Conservation (phyloP, 2,888 invertebrate species). For the Ceramica pisi region DNA sequence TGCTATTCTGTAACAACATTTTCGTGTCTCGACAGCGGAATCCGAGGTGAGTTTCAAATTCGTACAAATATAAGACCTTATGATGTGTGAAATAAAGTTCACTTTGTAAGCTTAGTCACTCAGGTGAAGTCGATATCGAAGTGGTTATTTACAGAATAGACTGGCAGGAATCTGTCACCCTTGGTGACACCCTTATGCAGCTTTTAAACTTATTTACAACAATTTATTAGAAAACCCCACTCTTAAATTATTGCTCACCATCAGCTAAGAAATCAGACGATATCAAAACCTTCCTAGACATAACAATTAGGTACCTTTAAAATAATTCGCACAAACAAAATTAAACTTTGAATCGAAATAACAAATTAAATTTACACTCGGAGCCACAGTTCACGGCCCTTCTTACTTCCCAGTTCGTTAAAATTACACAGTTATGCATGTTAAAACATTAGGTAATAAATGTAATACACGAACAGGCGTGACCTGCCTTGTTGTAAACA, state of each 20-base stretch:
- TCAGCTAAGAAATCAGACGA: background rate
- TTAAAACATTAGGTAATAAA: conserved; percentile 27
- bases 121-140: too few species aligned
- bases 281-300: background rate
- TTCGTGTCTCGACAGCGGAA: too few species aligned
- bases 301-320: background rate
- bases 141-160: too few species aligned
- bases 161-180: background rate
- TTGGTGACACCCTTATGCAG: too few species aligned
- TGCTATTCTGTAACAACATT: too few species aligned
- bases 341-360: background rate
- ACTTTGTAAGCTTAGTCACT: too few species aligned
- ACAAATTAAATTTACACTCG: background rate
- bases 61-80: too few species aligned
- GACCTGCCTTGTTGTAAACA: conserved; percentile 43
- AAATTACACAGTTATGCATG: conserved; percentile 60
- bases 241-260: background rate
- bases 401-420: conserved; percentile 53
- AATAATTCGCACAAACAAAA: conserved; percentile 25
- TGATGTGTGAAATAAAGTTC: too few species aligned
- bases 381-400: conserved; percentile 56
- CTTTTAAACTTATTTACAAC: too few species aligned
- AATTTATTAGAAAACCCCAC: background rate
- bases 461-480: conserved; percentile 49
- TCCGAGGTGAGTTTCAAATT: too few species aligned